phyloP scores from a whole-genome alignment of 2,888 invertebrate genomes.

The Phorcus lineatus region DNA sequence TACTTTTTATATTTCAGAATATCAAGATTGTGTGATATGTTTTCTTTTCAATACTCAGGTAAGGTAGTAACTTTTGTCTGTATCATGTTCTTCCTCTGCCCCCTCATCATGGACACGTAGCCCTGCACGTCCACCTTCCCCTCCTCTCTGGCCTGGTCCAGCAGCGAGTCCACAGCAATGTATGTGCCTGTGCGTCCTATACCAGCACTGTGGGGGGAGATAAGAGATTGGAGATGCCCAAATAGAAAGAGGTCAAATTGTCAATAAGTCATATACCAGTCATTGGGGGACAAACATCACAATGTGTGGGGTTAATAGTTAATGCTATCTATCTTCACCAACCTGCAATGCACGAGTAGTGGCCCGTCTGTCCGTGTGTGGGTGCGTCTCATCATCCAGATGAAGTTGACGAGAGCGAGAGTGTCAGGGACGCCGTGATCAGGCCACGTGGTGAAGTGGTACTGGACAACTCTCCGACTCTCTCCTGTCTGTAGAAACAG shows the following conservation, averaged over 20 bases:
- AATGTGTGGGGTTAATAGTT: too few species aligned
- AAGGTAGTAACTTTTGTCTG: neutral
- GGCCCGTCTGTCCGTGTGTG: neutral
- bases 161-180: neutral
- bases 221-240: too few species aligned
- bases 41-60: too few species aligned
- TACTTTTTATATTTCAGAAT: too few species aligned
- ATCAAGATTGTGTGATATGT: too few species aligned
- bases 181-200: neutral
- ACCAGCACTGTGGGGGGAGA: neutral
- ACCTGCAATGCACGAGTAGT: slow-evolving; percentile 2
- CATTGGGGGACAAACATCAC: too few species aligned
- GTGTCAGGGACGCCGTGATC: neutral
- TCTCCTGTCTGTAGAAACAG: neutral
- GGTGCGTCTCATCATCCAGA: neutral
- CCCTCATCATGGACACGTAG: neutral
- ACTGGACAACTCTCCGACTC: neutral
- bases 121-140: neutral
- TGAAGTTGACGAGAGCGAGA: neutral
- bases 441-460: neutral
- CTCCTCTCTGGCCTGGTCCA: neutral
- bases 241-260: too few species aligned
- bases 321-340: neutral
- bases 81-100: slow-evolving; percentile 1
- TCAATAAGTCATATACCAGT: too few species aligned